Base-by-base conservation (phyloP, 1,140 invertebrate genomes). In the Grapholita molesta region DNA sequence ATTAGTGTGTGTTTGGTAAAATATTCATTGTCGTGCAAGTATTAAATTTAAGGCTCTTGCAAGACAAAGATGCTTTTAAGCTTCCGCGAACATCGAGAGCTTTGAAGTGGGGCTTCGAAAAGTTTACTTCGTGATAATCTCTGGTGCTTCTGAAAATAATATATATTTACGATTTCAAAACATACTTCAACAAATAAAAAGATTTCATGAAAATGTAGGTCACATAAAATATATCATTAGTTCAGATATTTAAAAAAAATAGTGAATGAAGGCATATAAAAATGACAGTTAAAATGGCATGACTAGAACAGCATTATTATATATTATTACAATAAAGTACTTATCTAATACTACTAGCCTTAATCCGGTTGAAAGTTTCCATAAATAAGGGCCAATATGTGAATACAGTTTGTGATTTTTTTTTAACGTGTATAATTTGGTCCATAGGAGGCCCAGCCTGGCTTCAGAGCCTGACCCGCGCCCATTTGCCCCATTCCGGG, bases 21-120 rank as follows among this genome's bases (percentile, higher is more conserved):
- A 84, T 86, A 86, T 86, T 82, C 84, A 86, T 72, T 77, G 77
- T 85, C 78, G 73, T 76, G 81, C 80, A 70, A 72, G 77, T 77
- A 76, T 81, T 84, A 79, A 75, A 75, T 72, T 73, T 69, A 72
- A 76, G 69, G 73, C 73, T 76, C 72, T 75, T 75, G 73, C 73
- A 85, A 84, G 84, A 86, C 84, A 86, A 86, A 86, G 84, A 86
- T 85, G 84, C 84, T 86, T 85, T 86, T 85, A 86, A 86, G 82
- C 76, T 83, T 78, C 75, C 72, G 33, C 55, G 69, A 71, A 79
- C 71, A 78, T 61, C n/a, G 66, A 69, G 64, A 35, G 30, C 12
- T 57, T 12, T 57, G 69, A 42, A 68, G 35, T 28, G 0, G 21
- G 28, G 3, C 23, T 24, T 42, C n/a, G 2, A 33, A 57, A 35